These are phyloP conservation scores for Climacteris rufus DNA, from an alignment of 2,113 vertebrate species.

Conservation along the genomic window DNA sequence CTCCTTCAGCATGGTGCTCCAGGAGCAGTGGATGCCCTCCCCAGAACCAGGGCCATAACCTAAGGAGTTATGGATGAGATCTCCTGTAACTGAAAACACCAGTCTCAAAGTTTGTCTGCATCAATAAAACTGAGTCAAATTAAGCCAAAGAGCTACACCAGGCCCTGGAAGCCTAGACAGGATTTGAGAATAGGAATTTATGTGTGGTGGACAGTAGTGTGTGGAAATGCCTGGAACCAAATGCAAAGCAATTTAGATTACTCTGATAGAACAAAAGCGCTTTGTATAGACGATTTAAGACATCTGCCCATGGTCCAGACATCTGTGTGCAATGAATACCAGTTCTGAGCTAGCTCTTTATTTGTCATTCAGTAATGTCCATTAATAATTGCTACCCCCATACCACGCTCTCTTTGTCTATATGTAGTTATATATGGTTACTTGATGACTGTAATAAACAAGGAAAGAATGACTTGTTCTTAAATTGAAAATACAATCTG, in stretches of 20 bases:
- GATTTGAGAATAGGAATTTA: slow-evolving; percentile 24
- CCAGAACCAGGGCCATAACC: not conserved
- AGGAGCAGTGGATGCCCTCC: not conserved
- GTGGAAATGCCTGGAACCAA: slow-evolving; percentile 44
- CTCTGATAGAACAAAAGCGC: slow-evolving; percentile 43
- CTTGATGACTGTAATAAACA: slow-evolving; percentile 47
- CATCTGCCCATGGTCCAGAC: slow-evolving; percentile 52
- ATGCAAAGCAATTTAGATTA: slow-evolving; percentile 50
- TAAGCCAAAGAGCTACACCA: not conserved
- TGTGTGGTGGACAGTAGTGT: not conserved
- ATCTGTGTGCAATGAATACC: slow-evolving; percentile 56
- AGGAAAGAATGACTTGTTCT: slow-evolving; percentile 17
- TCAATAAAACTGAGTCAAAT: not conserved
- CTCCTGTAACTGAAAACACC: not conserved
- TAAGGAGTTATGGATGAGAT: no score
- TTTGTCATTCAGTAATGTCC: slow-evolving; percentile 37
- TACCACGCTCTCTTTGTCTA: slow-evolving; percentile 12
- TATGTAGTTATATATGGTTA: slow-evolving; percentile 16
- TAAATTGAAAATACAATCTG: slow-evolving; percentile 47
- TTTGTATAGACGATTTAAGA: slow-evolving; percentile 55
- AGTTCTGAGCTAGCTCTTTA: slow-evolving; percentile 25
- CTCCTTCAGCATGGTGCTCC: rapidly evolving
- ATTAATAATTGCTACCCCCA: slow-evolving; percentile 37
- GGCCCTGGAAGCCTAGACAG: not conserved
- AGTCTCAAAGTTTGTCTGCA: not conserved